Percentiles rank a stretch among this genome's conserved stretches.
Conservation (phyloP, 2,113 vertebrate species). For the Dinomys branickii region DNA sequence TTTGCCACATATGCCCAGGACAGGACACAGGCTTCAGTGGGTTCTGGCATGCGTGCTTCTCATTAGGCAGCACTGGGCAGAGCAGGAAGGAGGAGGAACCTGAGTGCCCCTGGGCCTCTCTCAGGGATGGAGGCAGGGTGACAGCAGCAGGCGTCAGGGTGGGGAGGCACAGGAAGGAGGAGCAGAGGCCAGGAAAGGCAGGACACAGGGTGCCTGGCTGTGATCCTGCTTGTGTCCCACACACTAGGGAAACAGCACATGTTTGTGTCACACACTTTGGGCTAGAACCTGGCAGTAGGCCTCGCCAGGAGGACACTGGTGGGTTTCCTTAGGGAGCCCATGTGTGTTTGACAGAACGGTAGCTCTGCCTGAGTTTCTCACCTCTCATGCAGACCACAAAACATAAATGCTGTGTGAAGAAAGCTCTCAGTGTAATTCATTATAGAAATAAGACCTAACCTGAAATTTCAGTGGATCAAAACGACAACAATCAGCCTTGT, state of each 20-base stretch:
- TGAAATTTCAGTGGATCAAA: background rate
- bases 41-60: background rate
- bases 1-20: fast-evolving
- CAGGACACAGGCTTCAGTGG: background rate
- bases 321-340: background rate
- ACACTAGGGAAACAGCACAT: fast-evolving
- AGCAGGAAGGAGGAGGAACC: background rate
- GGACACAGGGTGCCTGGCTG: background rate
- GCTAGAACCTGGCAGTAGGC: background rate
- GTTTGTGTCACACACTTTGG: background rate
- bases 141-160: too few relatives aligned
- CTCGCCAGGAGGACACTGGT: background rate
- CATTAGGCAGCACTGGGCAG: background rate
- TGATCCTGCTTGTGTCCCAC: background rate
- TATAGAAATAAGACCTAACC: background rate
- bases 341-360: background rate
- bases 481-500: background rate
- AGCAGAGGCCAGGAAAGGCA: background rate
- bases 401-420: background rate
- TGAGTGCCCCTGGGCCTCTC: background rate
- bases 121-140: background rate
- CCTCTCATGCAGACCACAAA: background rate
- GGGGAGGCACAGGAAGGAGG: background rate
- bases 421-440: background rate
- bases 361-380: background rate